Base-by-base conservation (phyloP, 2,113 vertebrate species). In the Strix uralensis region DNA sequence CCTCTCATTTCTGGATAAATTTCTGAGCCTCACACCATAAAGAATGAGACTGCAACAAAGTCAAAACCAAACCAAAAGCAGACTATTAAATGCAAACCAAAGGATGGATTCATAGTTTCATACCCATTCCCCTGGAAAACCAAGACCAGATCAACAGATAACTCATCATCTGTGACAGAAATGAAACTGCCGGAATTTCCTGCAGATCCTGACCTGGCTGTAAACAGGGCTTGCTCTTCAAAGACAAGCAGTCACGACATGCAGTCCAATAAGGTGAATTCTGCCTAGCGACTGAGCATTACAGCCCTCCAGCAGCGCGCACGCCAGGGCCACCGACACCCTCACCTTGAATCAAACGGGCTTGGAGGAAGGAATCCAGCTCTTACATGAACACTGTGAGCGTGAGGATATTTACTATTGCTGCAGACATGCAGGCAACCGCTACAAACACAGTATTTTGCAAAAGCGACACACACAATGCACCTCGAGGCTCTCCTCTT, bases 401-500 rank as follows among this genome's bases (percentile, higher is more conserved):
- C 7, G 5, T 7, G 38, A 47, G 29, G 52, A 3, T 36, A 34
- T 27, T 36, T 71, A 47, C 54, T 46, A 9, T 32, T 1, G 0
- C 38, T 49, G 73, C 38, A 9, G 62, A 54, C 49, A 27, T 0
- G 5, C 59, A 38, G 21, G 16, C 11, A 44, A 36, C 25, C 4
- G 1, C 36, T 30, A 46, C 46, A 25, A 52, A 51, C 26, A 2
- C 4, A 2, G n/a, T 4, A 18, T 57, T 74, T 27, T 42, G 36
- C 21, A 65, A 55, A 38, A 32, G 29, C 13, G 3, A 32, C 0
- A 0, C 1, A 10, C 13, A 10, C 3, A 8, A 30, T 7, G 15
- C 25, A n/a, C 47, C 57, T 34, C 0, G 0, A 62, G 38, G 47
- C 40, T 69, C 7, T 54, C 18, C 61, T 75, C 32, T 26, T 12